Conservation (phyloP, 2,113 vertebrate species). For the Lepus americanus region DNA sequence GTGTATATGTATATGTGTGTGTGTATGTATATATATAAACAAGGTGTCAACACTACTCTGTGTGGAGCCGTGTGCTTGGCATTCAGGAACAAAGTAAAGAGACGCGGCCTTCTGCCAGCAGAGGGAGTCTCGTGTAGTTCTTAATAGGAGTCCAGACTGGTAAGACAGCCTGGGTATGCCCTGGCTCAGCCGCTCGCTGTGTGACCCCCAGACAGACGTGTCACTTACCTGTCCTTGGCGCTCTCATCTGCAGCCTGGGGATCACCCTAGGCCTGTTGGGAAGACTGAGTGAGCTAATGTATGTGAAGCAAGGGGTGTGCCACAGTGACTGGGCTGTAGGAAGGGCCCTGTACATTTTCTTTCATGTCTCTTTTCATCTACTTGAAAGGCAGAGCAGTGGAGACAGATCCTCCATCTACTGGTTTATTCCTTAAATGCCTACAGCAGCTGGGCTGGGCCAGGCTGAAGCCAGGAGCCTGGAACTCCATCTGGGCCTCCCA, state of each 20-base stretch:
- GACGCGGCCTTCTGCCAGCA: not conserved
- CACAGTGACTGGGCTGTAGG: not conserved
- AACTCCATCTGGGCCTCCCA: too few relatives aligned
- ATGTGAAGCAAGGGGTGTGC: not conserved
- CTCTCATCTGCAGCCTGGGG: not conserved
- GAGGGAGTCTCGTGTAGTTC: not conserved
- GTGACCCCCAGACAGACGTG: not conserved
- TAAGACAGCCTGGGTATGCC: not conserved
- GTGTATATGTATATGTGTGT: not conserved
- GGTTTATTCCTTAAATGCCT: too few relatives aligned
- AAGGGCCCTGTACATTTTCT: not conserved
- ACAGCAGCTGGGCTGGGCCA: too few relatives aligned
- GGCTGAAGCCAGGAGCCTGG: too few relatives aligned
- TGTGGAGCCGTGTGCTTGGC: conserved; percentile 30
- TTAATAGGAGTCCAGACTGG: not conserved
- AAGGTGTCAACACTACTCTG: not conserved
- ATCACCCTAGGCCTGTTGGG: not conserved
- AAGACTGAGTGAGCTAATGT: not conserved
- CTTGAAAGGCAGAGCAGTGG: too few relatives aligned
- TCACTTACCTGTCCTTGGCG: not conserved
- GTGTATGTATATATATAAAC: conserved; percentile 30
- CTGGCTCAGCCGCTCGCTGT: not conserved
- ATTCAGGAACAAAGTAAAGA: not conserved
- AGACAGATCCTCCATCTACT: too few relatives aligned
- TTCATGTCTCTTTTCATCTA: not conserved